Base-by-base conservation (phyloP, 2,888 invertebrate species). In the Lycia hirtaria region DNA sequence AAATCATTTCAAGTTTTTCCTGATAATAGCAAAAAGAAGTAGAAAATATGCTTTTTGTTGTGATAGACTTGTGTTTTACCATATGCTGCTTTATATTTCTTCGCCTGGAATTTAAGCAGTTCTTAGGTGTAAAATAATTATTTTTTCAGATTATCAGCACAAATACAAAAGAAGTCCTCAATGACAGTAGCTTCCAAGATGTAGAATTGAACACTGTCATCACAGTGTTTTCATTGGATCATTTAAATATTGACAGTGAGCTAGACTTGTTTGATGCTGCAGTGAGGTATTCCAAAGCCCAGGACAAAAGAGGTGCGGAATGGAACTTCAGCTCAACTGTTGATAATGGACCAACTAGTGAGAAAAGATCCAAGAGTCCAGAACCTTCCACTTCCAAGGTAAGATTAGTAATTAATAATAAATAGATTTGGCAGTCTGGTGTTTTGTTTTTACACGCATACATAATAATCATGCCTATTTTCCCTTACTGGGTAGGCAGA, bases 141-240 rank as follows among this genome's bases (percentile, higher is more conserved):
- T 10, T 35, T 17, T 71, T 87, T 10, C 83, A 96, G 94, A 95
- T 97, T 49, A 97, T 97, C 54, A 94, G 95, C 68, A 94, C 94
- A 19, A 95, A 95, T 72, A 97, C 97, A 0, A 93, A 94, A 63
- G 95, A 96, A 68, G 96, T 97, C 0, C 78, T 97, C 3, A 93
- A 93, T 0, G 96, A 96, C 78, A 92, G 94, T 15, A 96, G 95
- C 71, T 97, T 97, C 83, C 94, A 95, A 60, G 97, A 97, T 55
- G 94, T 96, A 0, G 96, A 97, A 69, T 80, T 95, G 1, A 94
- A 93, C 44, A 97, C 97, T 0, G 87, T 97, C 26, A 91, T 96
- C 56, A 95, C 95, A 0, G 94, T 97, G 37, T 93, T 97, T 53
- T 96, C 96, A 22, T 94, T 96, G 64, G 95, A 96, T 38, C 93